Percentiles rank a stretch among this genome's conserved stretches.
These are phyloP conservation scores for Dunckerocampus dactyliophorus DNA, from an alignment of 2,113 vertebrate species.

Conservation along the genomic window DNA sequence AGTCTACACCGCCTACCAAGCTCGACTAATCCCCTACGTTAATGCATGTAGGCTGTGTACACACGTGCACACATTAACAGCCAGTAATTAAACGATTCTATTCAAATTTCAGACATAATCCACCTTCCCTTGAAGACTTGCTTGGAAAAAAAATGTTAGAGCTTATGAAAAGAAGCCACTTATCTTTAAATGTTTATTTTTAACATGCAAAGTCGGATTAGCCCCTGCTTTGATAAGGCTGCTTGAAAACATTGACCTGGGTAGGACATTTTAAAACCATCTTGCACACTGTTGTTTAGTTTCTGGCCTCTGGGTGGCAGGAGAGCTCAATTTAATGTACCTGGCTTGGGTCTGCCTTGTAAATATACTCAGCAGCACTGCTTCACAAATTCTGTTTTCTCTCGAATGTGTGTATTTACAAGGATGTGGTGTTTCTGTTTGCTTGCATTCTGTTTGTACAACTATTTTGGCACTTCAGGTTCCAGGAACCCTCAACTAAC, in stretches of 20 bases:
- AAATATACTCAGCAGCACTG: constrained; percentile 24
- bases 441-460: constrained; percentile 36
- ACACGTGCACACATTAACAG: constrained; percentile 15
- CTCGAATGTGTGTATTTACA: constrained; percentile 44
- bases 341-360: constrained; percentile 20
- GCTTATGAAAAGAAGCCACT: background rate
- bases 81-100: constrained; percentile 38
- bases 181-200: constrained; percentile 7
- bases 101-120: constrained; percentile 36
- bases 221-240: constrained; percentile 2
- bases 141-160: background rate
- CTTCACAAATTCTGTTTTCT: constrained; percentile 38
- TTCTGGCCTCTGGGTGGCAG: constrained; percentile 62
- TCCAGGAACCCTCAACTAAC: constrained; percentile 20
- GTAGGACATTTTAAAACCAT: background rate
- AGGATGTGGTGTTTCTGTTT: constrained; percentile 44
- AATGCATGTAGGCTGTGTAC: constrained; percentile 31
- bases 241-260: constrained; percentile 7
- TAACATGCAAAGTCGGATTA: constrained; percentile 9
- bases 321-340: constrained; percentile 54
- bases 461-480: constrained; percentile 37
- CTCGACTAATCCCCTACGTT: constrained; percentile 59
- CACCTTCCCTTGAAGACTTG: constrained; percentile 24
- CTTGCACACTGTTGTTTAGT: constrained; percentile 19
- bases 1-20: constrained; percentile 46